A percentile compares a stretch with the other conserved stretches of the same genome.
These are phyloP conservation scores for Pachliopta kotzebuea DNA, from an alignment of 2,888 invertebrate species.

Conservation along the genomic window DNA sequence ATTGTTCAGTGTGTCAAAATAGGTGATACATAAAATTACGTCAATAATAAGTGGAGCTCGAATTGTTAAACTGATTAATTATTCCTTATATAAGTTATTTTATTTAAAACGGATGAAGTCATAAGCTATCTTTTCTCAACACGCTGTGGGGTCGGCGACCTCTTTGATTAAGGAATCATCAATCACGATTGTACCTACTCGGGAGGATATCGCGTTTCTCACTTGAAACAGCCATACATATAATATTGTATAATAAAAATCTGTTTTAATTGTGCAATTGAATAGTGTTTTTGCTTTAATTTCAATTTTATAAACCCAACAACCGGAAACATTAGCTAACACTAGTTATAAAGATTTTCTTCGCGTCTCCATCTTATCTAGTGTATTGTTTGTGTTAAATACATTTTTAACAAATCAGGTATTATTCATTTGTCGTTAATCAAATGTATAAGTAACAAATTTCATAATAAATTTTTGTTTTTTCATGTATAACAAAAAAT, in stretches of 20 bases:
- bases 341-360: too few relatives aligned
- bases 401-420: too few relatives aligned
- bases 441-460: too few relatives aligned
- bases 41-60: slow-evolving; percentile 4
- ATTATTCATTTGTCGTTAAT: too few relatives aligned
- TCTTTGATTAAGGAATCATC: slow-evolving; percentile 74
- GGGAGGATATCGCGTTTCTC: slow-evolving; percentile 64
- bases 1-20: not conserved
- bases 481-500: too few relatives aligned
- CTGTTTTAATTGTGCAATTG: not conserved
- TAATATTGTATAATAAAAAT: not conserved
- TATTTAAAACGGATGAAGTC: slow-evolving; percentile 60
- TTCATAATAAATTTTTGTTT: too few relatives aligned
- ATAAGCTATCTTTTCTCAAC: slow-evolving; percentile 50
- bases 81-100: slow-evolving; percentile 36
- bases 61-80: slow-evolving; percentile 21
- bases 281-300: not conserved
- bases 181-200: slow-evolving; percentile 61
- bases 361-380: too few relatives aligned
- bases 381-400: too few relatives aligned
- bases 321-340: too few relatives aligned
- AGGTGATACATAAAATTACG: slow-evolving; percentile 4
- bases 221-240: slow-evolving; percentile 34
- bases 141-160: slow-evolving; percentile 57
- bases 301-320: too few relatives aligned